Base-by-base conservation (phyloP, 2,888 invertebrate genomes). In the Mechanitis mazaeus region DNA sequence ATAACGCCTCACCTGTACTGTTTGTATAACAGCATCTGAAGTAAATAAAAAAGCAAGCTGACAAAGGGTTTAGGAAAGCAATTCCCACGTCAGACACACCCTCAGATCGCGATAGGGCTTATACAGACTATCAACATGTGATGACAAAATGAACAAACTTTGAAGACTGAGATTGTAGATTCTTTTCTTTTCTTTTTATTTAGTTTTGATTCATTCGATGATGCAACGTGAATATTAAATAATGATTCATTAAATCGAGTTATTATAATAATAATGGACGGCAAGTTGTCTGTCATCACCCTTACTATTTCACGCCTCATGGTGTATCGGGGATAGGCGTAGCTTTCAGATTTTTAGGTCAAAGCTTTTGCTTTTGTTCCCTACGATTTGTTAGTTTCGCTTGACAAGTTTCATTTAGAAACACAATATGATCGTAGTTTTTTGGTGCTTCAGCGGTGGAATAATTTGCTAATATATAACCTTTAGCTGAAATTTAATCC, bases 21-120 rank as follows among this genome's bases (percentile, higher is more conserved):
- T 50, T 50, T 50, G 50, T 50, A 71, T 74, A 72, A 75, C 77
- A 75, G 72, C 74, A 72, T 73, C 67, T 67, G 64, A 54, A 62
- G 65, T 65, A 64, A 68, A 62, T 71, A 71, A 73, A 78, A 78
- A 76, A 73, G 71, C 69, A 65, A 62, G 61, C 66, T 66, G 66
- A 77, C 78, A 80, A 79, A 78, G 78, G 74, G 71, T 67, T 71
- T 67, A 66, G 70, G 71, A 72, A 73, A 72, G 72, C 77, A 78
- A 79, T 79, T 79, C 78, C 76, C 68, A 73, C 73, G 70, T 71
- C 63, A 71, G 73, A 65, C 76, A 73, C 77, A 69, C 78, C 69
- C 68, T 64, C 58, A 68, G 62, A 62, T 61, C 45, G 59, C 50
- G 57, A 62, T 61, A 69, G 67, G 70, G 60, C 38, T 59, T 58